Evolutionary conservation across 1,140 invertebrate genomes (phyloP).

Genomic region (Araneus ventricosus): DNA sequence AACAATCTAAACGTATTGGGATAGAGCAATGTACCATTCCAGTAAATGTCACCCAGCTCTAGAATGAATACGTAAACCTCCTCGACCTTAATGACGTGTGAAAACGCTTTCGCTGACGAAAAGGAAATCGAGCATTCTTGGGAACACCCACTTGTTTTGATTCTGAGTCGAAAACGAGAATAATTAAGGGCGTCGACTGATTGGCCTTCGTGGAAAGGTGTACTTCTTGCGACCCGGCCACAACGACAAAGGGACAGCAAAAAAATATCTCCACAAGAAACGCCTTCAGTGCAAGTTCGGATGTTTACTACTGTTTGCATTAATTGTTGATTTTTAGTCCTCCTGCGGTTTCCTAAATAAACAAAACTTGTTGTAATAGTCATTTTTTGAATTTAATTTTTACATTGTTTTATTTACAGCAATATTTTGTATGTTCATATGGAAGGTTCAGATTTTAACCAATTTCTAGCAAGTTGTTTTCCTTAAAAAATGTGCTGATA

Average conservation of each 20-base stretch:
- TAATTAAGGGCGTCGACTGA: slow-evolving; percentile 10
- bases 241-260: background rate
- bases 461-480: too few species aligned
- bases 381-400: too few species aligned
- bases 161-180: background rate
- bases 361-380: too few species aligned
- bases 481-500: too few species aligned
- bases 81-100: background rate
- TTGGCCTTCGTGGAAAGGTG: background rate
- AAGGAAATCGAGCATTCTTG: background rate
- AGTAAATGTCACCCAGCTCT: too few species aligned
- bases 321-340: background rate
- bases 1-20: too few species aligned
- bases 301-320: background rate
- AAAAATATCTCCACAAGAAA: background rate
- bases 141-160: background rate
- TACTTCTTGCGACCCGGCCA: background rate
- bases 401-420: too few species aligned
- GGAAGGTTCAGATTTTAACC: too few species aligned
- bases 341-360: too few species aligned
- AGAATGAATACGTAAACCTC: background rate
- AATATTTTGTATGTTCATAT: too few species aligned
- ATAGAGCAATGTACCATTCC: too few species aligned
- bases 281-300: background rate
- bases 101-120: background rate